phyloP scores from a whole-genome alignment of 2,113 vertebrate species.

The Odocoileus virginianus region DNA sequence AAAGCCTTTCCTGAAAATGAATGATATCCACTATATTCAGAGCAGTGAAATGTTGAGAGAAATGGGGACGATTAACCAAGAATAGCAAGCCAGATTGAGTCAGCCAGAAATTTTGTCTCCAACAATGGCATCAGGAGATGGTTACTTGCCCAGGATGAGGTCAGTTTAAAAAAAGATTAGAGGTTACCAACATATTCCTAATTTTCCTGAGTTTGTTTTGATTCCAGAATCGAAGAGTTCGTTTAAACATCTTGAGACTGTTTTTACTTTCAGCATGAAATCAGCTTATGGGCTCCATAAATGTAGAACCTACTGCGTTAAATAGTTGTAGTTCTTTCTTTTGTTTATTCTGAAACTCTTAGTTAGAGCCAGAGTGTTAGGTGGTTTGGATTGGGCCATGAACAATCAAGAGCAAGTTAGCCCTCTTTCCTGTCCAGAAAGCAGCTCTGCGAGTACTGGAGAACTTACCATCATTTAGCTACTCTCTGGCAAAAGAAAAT shows the following conservation, averaged over 20 bases:
- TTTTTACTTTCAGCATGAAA: slow-evolving; percentile 36
- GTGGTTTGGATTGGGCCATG: not conserved
- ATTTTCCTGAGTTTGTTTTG: slow-evolving; percentile 19
- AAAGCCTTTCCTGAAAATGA: slow-evolving; percentile 1
- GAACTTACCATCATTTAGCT: not conserved
- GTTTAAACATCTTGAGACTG: slow-evolving; percentile 38
- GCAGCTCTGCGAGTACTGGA: not conserved
- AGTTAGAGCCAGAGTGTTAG: slow-evolving; percentile 20
- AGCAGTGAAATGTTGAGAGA: slow-evolving; percentile 32
- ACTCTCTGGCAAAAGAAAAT: slow-evolving; percentile 1
- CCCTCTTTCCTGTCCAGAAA: not conserved
- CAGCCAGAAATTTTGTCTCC: slow-evolving; percentile 46
- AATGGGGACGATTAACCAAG: slow-evolving; percentile 14
- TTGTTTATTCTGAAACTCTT: slow-evolving; percentile 32
- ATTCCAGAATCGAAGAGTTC: slow-evolving; percentile 37
- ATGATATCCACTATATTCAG: not conserved
- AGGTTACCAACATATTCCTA: slow-evolving; percentile 29
- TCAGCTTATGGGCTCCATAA: slow-evolving; percentile 33
- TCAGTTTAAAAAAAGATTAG: slow-evolving; percentile 43
- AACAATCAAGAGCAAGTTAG: not conserved
- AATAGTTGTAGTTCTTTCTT: slow-evolving; percentile 38
- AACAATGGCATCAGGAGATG: slow-evolving; percentile 21
- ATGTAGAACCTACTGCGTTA: slow-evolving; percentile 12
- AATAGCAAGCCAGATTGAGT: slow-evolving; percentile 24
- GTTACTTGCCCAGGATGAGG: slow-evolving; percentile 43